Evolutionary conservation across 2,113 vertebrate genomes (phyloP).

Genomic region (Pionites leucogaster): DNA sequence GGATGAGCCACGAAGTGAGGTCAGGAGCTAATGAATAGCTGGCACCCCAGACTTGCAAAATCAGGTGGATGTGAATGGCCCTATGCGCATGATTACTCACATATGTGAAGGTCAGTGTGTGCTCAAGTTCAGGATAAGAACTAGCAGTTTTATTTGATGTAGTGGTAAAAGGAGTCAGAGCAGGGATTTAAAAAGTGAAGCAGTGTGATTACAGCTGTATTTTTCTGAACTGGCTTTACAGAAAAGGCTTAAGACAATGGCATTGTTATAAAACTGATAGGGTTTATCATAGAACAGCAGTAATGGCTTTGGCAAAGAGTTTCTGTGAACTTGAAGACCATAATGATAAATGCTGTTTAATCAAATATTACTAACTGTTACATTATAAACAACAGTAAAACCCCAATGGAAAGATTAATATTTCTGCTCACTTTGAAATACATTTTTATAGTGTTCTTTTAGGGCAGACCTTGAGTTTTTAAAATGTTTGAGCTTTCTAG

Average conservation of each 20-base stretch:
- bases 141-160: slow-evolving; percentile 15
- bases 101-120: neutral
- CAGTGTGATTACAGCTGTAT: neutral
- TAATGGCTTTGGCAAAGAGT: neutral
- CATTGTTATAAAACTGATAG: neutral
- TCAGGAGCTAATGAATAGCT: slow-evolving; percentile 33
- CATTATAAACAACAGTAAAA: neutral
- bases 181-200: neutral
- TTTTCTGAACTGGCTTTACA: neutral
- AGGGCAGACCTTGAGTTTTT: neutral
- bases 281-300: neutral
- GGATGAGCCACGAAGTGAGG: neutral
- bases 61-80: neutral
- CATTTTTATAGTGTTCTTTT: neutral
- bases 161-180: neutral
- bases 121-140: neutral
- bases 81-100: neutral
- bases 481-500: neutral
- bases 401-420: neutral
- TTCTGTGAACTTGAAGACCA: neutral
- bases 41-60: neutral
- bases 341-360: neutral
- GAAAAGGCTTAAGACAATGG: neutral
- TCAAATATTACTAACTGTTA: neutral
- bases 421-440: neutral